Base-by-base conservation (phyloP, 2,113 vertebrate genomes). In the Sturnus vulgaris region DNA sequence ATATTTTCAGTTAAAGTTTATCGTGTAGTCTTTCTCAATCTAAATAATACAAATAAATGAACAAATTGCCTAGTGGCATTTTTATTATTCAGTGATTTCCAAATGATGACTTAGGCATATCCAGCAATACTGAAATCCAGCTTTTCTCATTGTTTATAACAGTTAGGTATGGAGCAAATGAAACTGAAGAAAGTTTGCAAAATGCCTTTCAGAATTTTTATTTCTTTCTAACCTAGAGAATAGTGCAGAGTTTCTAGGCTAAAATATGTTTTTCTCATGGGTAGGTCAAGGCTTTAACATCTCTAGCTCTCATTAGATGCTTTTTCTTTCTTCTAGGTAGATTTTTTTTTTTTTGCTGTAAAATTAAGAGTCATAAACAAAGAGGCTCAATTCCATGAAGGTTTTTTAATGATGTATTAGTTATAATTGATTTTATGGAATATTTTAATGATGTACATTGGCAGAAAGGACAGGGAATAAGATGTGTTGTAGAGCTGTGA, bases 61-160 rank as follows among this genome's bases (percentile, higher is more conserved):
- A 71, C 10, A 75, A 56, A 71, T 65, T 40, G 24, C 47, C 23
- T 16, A 79, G 37, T 68, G 31, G n/a, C 35, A 8, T 76, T 47
- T 56, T 53, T 72, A 44, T 52, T 59, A 61, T 37, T 52, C 33
- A 46, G 22, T 90, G 40, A 52, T 92, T 66, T 35, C 13, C 17
- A 19, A 0, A 0, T 44, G 8, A 39, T 4, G 4, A 22, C 52
- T 53, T 61, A 30, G 59, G 42, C 12, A 46, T 37, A 39, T 60
- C 33, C 23, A 53, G 28, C 18, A n/a, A 9, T 53, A n/a, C 5
- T 76, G 64, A 40, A 37, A 46, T 71, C n/a, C 53, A 60, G 1
- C 63, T n/a, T 61, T 69, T 69, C 30, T 49, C n/a, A 14, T 30
- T n/a, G 23, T 49, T 10, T 44, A 23, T 61, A 22, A 12, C 39